A percentile compares a stretch with the other conserved stretches of the same genome.
Evolutionary conservation across 2,113 vertebrate genomes (phyloP).

Genomic region (Sinocyclocheilus grahami): DNA sequence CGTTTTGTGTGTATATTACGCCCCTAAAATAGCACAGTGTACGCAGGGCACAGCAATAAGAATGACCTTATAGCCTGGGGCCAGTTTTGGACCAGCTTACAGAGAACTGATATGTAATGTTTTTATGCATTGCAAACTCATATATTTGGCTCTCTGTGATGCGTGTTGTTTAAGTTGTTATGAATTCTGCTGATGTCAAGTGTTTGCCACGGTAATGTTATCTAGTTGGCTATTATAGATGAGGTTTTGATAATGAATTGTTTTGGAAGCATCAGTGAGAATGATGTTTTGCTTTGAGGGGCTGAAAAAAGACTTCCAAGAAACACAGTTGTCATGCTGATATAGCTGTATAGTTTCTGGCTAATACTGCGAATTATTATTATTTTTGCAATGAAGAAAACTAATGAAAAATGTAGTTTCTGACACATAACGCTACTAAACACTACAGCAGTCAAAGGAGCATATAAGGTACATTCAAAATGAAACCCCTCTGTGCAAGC

Average conservation of each 20-base stretch:
- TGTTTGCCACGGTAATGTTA: no score
- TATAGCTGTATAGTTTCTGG: background rate
- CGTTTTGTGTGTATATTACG: background rate
- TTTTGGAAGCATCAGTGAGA: background rate
- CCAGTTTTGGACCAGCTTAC: background rate
- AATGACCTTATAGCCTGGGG: background rate
- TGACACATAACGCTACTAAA: background rate
- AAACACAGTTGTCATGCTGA: background rate
- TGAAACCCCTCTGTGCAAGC: background rate
- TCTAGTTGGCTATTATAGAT: background rate
- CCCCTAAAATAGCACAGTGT: background rate
- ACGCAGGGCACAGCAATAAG: background rate
- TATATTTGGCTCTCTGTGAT: background rate
- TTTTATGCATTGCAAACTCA: background rate
- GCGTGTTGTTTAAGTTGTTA: background rate
- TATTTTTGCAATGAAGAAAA: background rate
- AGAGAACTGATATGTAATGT: background rate
- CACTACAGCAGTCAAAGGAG: background rate
- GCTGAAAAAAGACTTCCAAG: background rate
- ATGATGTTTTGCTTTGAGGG: background rate
- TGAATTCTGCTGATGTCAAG: background rate
- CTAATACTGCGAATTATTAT: background rate
- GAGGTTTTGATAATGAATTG: background rate
- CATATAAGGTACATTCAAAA: background rate
- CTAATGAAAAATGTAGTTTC: background rate